Evolutionary conservation across 2,113 vertebrate species (phyloP), one percentile per base, ranked within the genome.

Genomic region (Myrmecophaga tridactyla): DNA sequence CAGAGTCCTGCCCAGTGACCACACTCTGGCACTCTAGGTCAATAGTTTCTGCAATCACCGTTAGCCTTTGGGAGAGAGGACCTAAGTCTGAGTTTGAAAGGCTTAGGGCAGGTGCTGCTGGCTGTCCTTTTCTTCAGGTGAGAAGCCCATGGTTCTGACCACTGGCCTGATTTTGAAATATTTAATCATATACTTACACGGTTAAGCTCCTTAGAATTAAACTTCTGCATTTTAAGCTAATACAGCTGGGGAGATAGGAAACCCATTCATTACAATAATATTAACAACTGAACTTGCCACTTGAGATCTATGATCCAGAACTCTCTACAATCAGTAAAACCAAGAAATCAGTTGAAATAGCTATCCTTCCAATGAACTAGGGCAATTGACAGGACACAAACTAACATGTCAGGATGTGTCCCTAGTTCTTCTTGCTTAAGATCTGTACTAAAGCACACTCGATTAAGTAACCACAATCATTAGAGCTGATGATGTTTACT

Each of bases 371-470:
- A 31, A 2, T 86, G 86, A 93, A 89, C 62, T 0, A 0, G 6
- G 36, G n/a, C 34, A 58, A 31, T 43, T 73, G 63, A 83, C 12
- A 23, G 84, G 86, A 63, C 78, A 73, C 13, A 53, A 83, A 29
- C 29, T 78, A 46, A 83, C 25, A 13, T 73, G 21, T 27, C 72
- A 60, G 48, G 29, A 53, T 72, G 65, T 51, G 51, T 69, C 36
- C n/a, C 17, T n/a, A 43, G 36, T 81, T 93, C 21, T 81, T 90
- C 41, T 92, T 95, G 23, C 69, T 36, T 69, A 31, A 94, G 80
- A 75, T 29, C 78, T 86, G 3, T 62, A 43, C 34, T 83, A 75
- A 88, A 10, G 75, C 31, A 81, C 12, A 29, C 29, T 88, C 62
- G n/a, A 70, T 25, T 69, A 65, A 75, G 27, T 87, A 53, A 46